These are phyloP conservation scores for Drosophila antonietae DNA, from an alignment of 2,888 invertebrate genomes.

Conservation along the genomic window DNA sequence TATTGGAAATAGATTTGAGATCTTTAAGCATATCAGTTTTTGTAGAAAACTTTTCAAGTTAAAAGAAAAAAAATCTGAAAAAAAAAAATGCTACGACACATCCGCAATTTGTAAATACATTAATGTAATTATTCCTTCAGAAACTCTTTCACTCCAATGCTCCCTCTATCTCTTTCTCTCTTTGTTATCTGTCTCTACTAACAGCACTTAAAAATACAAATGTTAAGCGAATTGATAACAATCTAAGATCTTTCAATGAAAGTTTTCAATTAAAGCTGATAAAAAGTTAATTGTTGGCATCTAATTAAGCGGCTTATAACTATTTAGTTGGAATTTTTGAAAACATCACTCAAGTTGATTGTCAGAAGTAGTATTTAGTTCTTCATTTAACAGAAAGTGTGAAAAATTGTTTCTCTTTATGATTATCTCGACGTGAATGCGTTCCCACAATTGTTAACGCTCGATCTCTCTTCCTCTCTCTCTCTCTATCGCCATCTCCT, in stretches of 20 bases:
- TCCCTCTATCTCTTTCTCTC: background rate
- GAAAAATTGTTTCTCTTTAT: conserved; percentile 27
- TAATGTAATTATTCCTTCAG: conserved; percentile 1
- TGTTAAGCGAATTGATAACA: conserved; percentile 25
- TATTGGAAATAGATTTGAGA: background rate
- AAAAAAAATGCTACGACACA: background rate
- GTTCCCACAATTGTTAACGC: conserved; percentile 28
- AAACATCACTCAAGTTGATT: background rate
- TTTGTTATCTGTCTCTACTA: conserved; percentile 8
- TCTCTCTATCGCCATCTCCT: background rate
- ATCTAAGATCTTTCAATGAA: conserved; percentile 24
- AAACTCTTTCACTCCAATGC: background rate
- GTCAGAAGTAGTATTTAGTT: background rate
- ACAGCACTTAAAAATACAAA: background rate
- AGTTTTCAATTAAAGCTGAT: conserved; percentile 30
- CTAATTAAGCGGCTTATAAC: conserved; percentile 4
- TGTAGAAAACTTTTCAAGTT: too few species aligned
- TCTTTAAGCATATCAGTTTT: too few species aligned
- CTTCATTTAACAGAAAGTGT: conserved; percentile 28
- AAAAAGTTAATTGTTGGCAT: conserved; percentile 8
- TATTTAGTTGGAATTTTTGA: background rate
- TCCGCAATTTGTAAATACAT: conserved; percentile 4
- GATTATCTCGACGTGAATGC: background rate
- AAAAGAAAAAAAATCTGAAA: background rate
- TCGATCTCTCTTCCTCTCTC: background rate